These are phyloP conservation scores for Cassiopea xamachana DNA, from an alignment of 30 jellyfish, hydroid and myxozoan genomes.

Conservation along the genomic window DNA sequence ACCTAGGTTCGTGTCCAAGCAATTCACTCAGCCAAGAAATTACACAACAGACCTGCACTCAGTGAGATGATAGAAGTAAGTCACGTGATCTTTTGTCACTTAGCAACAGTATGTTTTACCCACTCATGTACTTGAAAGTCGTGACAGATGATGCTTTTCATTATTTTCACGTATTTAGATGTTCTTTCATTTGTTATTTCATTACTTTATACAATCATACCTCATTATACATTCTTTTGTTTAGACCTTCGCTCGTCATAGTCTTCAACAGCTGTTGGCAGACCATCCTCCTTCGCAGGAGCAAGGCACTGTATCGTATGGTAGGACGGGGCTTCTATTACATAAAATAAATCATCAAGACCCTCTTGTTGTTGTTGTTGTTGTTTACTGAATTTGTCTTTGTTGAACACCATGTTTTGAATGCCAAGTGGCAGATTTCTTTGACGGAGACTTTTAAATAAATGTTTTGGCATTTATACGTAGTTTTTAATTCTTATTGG, in stretches of 20 bases:
- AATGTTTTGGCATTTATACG: no score
- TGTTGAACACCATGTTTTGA: no score
- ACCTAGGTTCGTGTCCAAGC: slow-evolving; percentile 98
- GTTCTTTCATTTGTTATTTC: background rate
- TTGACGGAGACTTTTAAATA: no score
- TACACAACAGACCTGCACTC: slow-evolving; percentile 85
- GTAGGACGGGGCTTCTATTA: slow-evolving; percentile 24
- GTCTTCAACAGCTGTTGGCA: slow-evolving; percentile 84
- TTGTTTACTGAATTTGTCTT: no score
- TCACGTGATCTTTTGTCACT: background rate
- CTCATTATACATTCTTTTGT: background rate
- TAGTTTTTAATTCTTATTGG: no score
- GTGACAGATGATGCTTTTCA: no score
- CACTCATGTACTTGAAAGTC: no score
- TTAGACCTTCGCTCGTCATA: slow-evolving; percentile 94
- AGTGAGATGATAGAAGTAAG: slow-evolving; percentile 88
- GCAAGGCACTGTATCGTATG: slow-evolving; percentile 57
- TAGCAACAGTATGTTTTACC: no score
- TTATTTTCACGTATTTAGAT: no score
- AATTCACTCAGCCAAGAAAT: slow-evolving; percentile 96
- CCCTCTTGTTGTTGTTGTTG: background rate
- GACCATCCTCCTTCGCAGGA: slow-evolving; percentile 96
- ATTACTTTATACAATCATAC: background rate
- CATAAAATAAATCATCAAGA: background rate
- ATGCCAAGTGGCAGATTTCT: no score